A percentile compares a stretch with the other conserved stretches of the same genome.
These are phyloP conservation scores for Phasianus colchicus DNA, from an alignment of 2,113 vertebrate species.

Conservation along the genomic window DNA sequence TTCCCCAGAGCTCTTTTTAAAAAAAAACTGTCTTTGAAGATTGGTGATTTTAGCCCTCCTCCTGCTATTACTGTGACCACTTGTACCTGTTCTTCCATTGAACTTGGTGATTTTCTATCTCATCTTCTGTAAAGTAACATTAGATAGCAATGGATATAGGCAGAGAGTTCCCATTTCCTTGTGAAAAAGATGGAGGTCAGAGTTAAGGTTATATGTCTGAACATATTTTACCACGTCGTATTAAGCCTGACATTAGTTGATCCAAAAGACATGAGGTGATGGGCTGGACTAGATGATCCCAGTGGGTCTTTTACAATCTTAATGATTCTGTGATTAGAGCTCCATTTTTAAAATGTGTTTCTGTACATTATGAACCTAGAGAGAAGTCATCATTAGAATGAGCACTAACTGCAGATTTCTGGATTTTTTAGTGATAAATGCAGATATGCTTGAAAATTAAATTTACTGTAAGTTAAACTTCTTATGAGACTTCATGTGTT, in stretches of 20 bases:
- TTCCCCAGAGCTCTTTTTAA: background rate
- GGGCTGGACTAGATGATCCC: no score
- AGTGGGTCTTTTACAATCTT: no score
- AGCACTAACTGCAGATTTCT: background rate
- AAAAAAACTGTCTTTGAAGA: background rate
- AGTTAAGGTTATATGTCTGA: background rate
- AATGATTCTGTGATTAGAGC: background rate
- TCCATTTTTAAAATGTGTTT: background rate
- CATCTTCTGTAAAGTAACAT: background rate
- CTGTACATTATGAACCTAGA: background rate
- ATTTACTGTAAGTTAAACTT: background rate
- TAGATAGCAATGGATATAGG: background rate
- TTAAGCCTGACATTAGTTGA: background rate
- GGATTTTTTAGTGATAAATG: background rate
- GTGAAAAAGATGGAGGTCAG: background rate
- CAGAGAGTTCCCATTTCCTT: background rate
- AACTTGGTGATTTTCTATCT: background rate
- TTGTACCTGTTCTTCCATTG: background rate
- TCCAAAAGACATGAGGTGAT: no score
- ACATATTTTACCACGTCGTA: background rate
- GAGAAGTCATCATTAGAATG: background rate
- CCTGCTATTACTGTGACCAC: background rate
- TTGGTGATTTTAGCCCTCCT: background rate
- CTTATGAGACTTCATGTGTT: background rate
- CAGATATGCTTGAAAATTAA: background rate